A percentile compares a stretch with the other conserved stretches of the same genome.
Evolutionary conservation across 2,888 invertebrate species (phyloP).

Genomic region (Heteropelma amictum): DNA sequence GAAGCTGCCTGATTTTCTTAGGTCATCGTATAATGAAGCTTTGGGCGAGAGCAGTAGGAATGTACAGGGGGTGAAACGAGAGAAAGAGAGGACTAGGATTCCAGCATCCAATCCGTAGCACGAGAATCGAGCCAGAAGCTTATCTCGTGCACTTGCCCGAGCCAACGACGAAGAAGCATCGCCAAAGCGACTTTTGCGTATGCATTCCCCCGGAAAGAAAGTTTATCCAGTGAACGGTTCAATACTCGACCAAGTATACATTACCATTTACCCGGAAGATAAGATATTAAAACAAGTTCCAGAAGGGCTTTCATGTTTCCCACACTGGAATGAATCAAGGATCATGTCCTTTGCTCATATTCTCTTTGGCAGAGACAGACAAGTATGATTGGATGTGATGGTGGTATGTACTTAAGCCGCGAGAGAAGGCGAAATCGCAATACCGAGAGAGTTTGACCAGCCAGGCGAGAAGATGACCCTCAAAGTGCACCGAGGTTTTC

Average conservation of each 20-base stretch:
- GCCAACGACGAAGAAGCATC: slow-evolving; percentile 32
- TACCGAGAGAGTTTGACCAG: slow-evolving; percentile 35
- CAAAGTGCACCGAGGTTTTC: slow-evolving; percentile 4
- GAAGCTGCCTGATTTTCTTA: slow-evolving; percentile 77
- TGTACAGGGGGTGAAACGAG: slow-evolving; percentile 41
- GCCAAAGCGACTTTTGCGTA: background rate
- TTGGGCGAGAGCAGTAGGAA: slow-evolving; percentile 52
- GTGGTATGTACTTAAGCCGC: background rate
- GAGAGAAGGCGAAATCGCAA: slow-evolving; percentile 26
- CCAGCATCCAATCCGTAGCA: slow-evolving; percentile 41
- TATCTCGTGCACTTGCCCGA: slow-evolving; percentile 28
- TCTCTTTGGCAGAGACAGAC: slow-evolving; percentile 6
- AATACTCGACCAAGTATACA: background rate
- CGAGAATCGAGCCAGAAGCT: slow-evolving; percentile 49
- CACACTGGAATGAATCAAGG: background rate
- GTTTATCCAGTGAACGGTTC: slow-evolving; percentile 32
- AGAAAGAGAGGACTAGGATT: slow-evolving; percentile 48
- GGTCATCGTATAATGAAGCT: slow-evolving; percentile 78
- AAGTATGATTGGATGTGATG: slow-evolving; percentile 29
- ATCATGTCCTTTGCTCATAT: background rate
- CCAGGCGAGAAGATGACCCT: slow-evolving; percentile 57
- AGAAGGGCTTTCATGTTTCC: slow-evolving; percentile 13
- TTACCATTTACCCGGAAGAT: slow-evolving; percentile 24
- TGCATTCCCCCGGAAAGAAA: slow-evolving; percentile 30
- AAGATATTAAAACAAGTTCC: slow-evolving; percentile 39